Conservation (phyloP, 2,113 vertebrate species). For the Felis catus region DNA sequence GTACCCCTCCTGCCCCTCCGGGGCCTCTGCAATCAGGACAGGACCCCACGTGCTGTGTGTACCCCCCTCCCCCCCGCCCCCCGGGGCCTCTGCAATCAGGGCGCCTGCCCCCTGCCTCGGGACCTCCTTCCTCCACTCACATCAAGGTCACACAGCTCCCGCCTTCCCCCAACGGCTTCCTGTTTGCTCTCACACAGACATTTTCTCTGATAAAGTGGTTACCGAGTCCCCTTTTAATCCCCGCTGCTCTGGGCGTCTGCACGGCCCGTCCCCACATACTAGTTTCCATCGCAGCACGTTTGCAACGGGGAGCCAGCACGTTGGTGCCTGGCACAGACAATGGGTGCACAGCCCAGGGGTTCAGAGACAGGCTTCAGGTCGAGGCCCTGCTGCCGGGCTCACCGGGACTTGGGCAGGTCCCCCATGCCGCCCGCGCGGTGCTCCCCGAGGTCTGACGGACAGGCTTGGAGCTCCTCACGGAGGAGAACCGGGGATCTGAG, state of each 20-base stretch:
- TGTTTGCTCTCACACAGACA: too few relatives aligned
- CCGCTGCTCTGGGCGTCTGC: too few relatives aligned
- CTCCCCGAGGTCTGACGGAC: too few relatives aligned
- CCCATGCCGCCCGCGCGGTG: too few relatives aligned
- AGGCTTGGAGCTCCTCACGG: not conserved
- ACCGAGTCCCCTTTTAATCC: rapidly evolving
- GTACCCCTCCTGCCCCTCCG: too few relatives aligned
- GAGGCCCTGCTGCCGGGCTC: not conserved
- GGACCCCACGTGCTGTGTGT: not conserved
- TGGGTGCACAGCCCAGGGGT: too few relatives aligned
- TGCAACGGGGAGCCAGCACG: too few relatives aligned
- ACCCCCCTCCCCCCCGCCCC: too few relatives aligned
- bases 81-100: not conserved
- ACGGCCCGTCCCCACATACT: too few relatives aligned
- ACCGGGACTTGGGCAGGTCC: not conserved
- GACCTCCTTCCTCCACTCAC: not conserved
- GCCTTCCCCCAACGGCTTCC: not conserved
- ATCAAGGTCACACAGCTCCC: not conserved
- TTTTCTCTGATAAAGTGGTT: not conserved
- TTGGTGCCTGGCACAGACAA: rapidly evolving
- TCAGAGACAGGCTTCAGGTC: not conserved
- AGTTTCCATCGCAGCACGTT: too few relatives aligned
- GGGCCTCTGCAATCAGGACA: not conserved
- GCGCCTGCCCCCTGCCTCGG: not conserved
- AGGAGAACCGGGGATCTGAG: too few relatives aligned